phyloP scores from a whole-genome alignment of 2,888 invertebrate species.

The Agrochola lota region DNA sequence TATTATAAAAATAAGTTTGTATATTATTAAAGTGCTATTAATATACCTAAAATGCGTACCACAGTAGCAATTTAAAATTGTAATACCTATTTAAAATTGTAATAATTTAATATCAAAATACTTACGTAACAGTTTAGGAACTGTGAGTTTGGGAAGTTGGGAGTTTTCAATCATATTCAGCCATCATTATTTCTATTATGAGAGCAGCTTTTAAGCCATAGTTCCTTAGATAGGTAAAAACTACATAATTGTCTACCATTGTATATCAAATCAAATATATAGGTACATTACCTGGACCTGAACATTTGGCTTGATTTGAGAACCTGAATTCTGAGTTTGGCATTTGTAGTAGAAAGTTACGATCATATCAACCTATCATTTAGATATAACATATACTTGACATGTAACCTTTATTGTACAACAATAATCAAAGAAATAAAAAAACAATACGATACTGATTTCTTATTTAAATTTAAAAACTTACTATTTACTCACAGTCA shows the following conservation, averaged over 20 bases:
- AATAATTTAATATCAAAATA: neutral
- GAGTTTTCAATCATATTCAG: neutral
- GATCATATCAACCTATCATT: neutral
- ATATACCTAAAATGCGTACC: neutral
- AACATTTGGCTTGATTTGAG: neutral
- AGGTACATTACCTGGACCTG: neutral
- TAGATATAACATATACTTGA: neutral
- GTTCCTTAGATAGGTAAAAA: neutral
- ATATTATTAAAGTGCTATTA: neutral
- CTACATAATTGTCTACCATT: neutral
- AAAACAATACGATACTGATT: neutral
- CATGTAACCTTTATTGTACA: neutral
- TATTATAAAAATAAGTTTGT: slow-evolving; percentile 26
- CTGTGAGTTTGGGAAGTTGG: too few species aligned
- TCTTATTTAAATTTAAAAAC: neutral
- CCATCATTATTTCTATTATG: neutral
- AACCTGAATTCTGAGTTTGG: neutral
- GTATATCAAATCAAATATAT: neutral
- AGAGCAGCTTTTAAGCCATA: neutral
- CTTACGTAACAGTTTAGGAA: neutral
- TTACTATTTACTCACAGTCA: neutral
- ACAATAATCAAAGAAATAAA: accelerated
- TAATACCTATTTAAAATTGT: too few species aligned
- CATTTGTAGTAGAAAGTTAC: neutral
- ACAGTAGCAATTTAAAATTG: slow-evolving; percentile 1